These are phyloP conservation scores for Gallinago jamesoni DNA, from an alignment of 2,113 vertebrate species.

Conservation along the genomic window DNA sequence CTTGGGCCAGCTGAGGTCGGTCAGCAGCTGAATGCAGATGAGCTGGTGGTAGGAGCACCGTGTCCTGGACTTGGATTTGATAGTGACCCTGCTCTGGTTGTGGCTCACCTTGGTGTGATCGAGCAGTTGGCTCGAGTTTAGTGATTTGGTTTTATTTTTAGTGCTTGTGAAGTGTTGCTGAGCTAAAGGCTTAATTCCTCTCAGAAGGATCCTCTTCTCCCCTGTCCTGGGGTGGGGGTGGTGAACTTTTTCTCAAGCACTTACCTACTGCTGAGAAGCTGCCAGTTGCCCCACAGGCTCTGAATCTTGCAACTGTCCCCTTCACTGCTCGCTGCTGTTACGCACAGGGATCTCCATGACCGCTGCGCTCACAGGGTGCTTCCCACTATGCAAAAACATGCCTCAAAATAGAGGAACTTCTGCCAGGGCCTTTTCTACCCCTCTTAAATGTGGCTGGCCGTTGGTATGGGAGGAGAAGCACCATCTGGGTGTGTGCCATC, in stretches of 20 bases:
- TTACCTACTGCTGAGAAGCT: neutral
- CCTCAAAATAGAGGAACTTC: neutral
- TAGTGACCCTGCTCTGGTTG: accelerated
- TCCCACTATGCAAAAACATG: neutral
- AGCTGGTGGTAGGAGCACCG: neutral
- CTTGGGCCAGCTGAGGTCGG: neutral
- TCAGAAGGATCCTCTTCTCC: neutral
- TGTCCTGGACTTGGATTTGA: neutral
- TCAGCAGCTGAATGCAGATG: neutral
- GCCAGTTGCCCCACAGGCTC: neutral
- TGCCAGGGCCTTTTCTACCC: neutral
- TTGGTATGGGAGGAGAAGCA: neutral
- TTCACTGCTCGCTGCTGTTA: no score
- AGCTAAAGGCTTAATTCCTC: neutral
- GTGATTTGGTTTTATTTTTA: neutral
- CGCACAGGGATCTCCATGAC: no score
- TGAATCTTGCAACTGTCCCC: neutral
- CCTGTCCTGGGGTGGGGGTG: neutral
- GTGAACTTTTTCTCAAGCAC: neutral
- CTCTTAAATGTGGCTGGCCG: neutral
- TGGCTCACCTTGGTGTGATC: neutral
- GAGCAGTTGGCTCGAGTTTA: neutral
- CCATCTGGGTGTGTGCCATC: accelerated
- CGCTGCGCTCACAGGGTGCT: neutral
- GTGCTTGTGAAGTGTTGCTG: neutral